Base-by-base conservation (phyloP, 1,140 invertebrate species). In the Dendrolimus kikuchii region DNA sequence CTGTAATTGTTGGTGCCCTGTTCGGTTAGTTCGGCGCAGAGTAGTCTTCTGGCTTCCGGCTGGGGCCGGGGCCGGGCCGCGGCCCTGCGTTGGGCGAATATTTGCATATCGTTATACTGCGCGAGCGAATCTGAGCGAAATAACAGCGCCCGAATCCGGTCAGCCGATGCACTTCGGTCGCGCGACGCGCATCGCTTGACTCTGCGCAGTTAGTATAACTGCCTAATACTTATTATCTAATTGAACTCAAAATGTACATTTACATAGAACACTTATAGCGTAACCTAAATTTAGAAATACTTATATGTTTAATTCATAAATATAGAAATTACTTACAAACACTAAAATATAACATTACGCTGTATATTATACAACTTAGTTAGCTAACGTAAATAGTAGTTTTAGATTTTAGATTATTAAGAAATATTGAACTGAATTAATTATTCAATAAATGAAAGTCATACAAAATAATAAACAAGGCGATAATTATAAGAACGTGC, bases 291-390 rank as follows among this genome's bases (percentile, higher is more conserved):
- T 75, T 76, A 68, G 70, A 75, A 80, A 81, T 79, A 77, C 76
- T 81, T 81, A 84, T 71, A 47, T 58, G 63, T 72, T 71, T 74
- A 71, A 70, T 70, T 81, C 72, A 84, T 81, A 81, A 84, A 84
- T 81, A 84, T 81, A 85, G 69, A 81, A 72, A 75, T 76, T 74
- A 74, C 72, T 78, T 81, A 81, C 66, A 72, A 59, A 71, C 74
- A 71, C 68, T 51, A 72, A 50, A 68, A 66, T 77, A 80, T 71
- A 81, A 72, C 68, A 65, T 77, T 68, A 74, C 63, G 68, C 63
- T 70, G 71, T 69, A 79, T 69, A 62, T 76, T 79, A 23, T 23
- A 81, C 64, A 81, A 75, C 54, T 74, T 85, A 82, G 69, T 48
- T 81, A 82, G 10, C 47, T 9, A 4, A 69, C 55, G 68, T 80